A percentile compares a stretch with the other conserved stretches of the same genome.
phyloP scores from a whole-genome alignment of 2,113 vertebrate species.

The Gallinago media region DNA sequence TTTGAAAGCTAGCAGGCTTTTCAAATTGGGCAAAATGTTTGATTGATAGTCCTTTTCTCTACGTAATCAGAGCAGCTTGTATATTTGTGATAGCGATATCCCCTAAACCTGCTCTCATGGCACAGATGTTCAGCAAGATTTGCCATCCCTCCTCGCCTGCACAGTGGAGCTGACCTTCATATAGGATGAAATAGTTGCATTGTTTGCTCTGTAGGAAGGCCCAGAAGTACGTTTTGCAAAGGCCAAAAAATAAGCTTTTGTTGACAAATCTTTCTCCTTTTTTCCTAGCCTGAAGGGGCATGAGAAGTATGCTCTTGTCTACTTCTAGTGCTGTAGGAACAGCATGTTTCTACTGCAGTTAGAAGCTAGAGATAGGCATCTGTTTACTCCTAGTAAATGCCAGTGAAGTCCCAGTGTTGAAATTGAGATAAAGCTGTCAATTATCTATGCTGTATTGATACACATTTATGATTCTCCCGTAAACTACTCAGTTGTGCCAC shows the following conservation, averaged over 20 bases:
- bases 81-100: fast-evolving
- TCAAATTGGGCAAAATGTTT: not conserved
- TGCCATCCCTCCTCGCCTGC: not conserved
- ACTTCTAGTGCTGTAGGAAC: not conserved
- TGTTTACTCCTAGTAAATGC: not conserved
- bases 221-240: not conserved
- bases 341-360: not conserved
- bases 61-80: not conserved
- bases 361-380: not conserved
- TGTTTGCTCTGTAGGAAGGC: not conserved
- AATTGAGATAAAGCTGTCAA: not conserved
- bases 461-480: not conserved
- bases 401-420: not conserved
- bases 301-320: not conserved
- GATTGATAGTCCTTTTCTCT: not conserved
- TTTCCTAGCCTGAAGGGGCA: slow-evolving; percentile 14
- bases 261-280: not conserved
- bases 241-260: not conserved
- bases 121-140: not conserved
- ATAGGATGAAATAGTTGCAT: not conserved
- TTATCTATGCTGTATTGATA: not conserved
- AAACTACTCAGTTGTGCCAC: not conserved
- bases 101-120: not conserved
- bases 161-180: not conserved
- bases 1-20: not conserved